Conservation (phyloP, 2,113 vertebrate genomes). For the Cavia aperea region DNA sequence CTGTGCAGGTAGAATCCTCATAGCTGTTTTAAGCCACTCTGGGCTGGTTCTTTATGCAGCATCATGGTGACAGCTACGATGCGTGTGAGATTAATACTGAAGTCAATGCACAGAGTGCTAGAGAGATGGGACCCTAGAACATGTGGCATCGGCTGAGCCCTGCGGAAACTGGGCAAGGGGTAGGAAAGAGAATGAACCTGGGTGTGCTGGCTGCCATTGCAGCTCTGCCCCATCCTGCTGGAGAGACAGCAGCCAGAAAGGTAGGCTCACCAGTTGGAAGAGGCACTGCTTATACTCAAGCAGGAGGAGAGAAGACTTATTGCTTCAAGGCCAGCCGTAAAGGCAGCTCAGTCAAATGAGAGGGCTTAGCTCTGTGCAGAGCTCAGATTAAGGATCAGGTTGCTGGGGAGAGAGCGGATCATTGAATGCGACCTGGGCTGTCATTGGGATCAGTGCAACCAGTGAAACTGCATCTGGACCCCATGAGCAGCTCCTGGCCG, state of each 20-base stretch:
- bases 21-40: neutral
- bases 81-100: neutral
- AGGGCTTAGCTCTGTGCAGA: neutral
- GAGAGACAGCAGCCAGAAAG: neutral
- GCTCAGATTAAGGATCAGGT: too few relatives aligned
- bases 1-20: neutral
- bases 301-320: neutral
- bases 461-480: neutral
- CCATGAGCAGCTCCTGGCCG: fast-evolving
- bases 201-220: fast-evolving
- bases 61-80: neutral
- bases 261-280: neutral
- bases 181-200: neutral
- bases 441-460: neutral
- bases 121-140: neutral
- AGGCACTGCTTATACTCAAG: neutral
- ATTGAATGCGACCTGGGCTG: fast-evolving
- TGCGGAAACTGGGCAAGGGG: neutral
- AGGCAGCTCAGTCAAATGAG: neutral
- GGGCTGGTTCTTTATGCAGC: neutral
- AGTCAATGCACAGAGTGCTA: neutral
- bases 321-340: neutral
- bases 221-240: neutral
- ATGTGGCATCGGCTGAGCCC: neutral
- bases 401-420: neutral